A percentile compares a stretch with the other conserved stretches of the same genome.
These are phyloP conservation scores for Euplexia lucipara DNA, from an alignment of 2,888 invertebrate genomes.

Conservation along the genomic window DNA sequence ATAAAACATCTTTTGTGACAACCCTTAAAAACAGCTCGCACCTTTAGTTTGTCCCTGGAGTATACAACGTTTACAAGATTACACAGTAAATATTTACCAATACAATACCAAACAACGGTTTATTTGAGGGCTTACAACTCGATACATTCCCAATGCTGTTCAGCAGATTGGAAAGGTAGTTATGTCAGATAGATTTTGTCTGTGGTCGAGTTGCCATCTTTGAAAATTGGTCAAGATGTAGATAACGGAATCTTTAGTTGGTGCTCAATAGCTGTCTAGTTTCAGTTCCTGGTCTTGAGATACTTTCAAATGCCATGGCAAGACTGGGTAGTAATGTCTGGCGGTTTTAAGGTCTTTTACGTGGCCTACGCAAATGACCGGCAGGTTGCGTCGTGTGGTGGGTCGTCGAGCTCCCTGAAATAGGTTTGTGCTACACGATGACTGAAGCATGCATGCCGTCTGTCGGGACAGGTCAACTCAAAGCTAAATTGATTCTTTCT, in stretches of 20 bases:
- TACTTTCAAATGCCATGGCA: background rate
- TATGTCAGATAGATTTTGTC: background rate
- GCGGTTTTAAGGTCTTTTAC: too few relatives aligned
- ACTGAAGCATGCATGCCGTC: too few relatives aligned
- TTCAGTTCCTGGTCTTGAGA: background rate
- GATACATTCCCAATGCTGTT: constrained; percentile 14
- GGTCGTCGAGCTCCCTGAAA: too few relatives aligned
- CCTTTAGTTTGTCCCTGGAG: constrained; percentile 17
- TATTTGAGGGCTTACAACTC: constrained; percentile 1
- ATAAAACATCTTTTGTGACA: too few relatives aligned
- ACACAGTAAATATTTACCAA: constrained; percentile 54
- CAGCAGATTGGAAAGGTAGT: background rate
- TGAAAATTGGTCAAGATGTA: background rate
- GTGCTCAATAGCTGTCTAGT: background rate
- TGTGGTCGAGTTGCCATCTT: background rate
- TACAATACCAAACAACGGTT: constrained; percentile 32
- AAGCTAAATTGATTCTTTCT: too few relatives aligned
- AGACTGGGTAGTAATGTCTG: too few relatives aligned
- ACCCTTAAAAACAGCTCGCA: constrained; percentile 27
- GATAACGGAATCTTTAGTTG: background rate
- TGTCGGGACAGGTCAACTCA: too few relatives aligned
- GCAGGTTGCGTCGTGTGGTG: too few relatives aligned
- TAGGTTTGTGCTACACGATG: too few relatives aligned
- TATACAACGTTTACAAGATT: constrained; percentile 34
- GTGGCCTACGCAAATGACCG: too few relatives aligned